A percentile compares a stretch with the other conserved stretches of the same genome.
phyloP scores from a whole-genome alignment of 2,888 invertebrate species.

The Ochropleura leucogaster region DNA sequence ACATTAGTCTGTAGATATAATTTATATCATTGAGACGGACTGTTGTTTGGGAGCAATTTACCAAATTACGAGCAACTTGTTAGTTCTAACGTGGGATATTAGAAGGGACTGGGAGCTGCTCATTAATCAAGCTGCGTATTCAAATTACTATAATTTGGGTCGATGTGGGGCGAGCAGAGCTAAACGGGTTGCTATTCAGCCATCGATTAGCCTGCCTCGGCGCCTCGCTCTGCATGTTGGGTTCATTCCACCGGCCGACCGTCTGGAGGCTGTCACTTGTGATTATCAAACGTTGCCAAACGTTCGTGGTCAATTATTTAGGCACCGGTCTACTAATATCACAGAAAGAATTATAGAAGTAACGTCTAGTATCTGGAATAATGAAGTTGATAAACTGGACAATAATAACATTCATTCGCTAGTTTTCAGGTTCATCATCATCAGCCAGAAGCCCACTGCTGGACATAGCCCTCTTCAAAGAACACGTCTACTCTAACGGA shows the following conservation, averaged over 20 bases:
- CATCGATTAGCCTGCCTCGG: slow-evolving; percentile 54
- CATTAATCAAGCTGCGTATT: slow-evolving; percentile 69
- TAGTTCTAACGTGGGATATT: slow-evolving; percentile 40
- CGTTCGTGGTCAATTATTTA: slow-evolving; percentile 4
- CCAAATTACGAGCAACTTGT: slow-evolving; percentile 49
- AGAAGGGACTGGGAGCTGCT: slow-evolving; percentile 43
- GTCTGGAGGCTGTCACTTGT: slow-evolving; percentile 17
- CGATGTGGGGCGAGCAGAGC: slow-evolving; percentile 26
- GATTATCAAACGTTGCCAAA: slow-evolving; percentile 5
- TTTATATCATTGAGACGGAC: slow-evolving; percentile 44
- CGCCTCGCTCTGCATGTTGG: slow-evolving; percentile 18
- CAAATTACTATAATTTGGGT: slow-evolving; percentile 69
- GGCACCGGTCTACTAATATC: too few species aligned
- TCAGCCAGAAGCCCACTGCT: too few species aligned
- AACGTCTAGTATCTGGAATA: not conserved
- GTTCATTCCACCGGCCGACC: not conserved
- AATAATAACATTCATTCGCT: not conserved
- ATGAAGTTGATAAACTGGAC: not conserved
- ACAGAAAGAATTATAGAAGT: not conserved
- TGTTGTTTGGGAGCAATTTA: slow-evolving; percentile 63
- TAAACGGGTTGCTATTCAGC: slow-evolving; percentile 48
- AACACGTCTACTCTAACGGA: too few species aligned
- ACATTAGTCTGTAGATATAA: slow-evolving; percentile 39
- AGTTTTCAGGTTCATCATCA: not conserved
- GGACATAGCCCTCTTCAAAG: too few species aligned